Evolutionary conservation across 2,888 invertebrate species (phyloP).

Genomic region (Tiphia femorata): DNA sequence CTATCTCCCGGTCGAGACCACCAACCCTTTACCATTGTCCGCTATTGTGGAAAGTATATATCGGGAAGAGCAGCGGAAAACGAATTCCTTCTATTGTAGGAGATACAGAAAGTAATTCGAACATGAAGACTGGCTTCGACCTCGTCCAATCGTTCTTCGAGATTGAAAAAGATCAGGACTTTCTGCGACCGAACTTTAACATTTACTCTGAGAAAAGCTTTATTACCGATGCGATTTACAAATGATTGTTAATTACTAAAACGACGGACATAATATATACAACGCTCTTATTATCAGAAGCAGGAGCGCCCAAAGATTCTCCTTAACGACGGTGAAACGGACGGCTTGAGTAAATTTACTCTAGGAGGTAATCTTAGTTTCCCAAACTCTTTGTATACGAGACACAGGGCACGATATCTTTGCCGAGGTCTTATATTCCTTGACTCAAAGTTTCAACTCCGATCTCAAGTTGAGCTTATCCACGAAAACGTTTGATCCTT

Average conservation of each 20-base stretch:
- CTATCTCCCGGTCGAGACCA: slow-evolving; percentile 22
- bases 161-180: slow-evolving; percentile 34
- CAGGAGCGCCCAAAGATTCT: too few relatives aligned
- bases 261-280: too few relatives aligned
- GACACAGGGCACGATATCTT: not conserved
- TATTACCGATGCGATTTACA: too few relatives aligned
- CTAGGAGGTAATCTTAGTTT: slow-evolving; percentile 21
- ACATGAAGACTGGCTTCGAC: slow-evolving; percentile 21
- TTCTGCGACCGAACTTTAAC: slow-evolving; percentile 21
- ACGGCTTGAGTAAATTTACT: too few relatives aligned
- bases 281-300: too few relatives aligned
- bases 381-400: not conserved
- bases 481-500: slow-evolving; percentile 45
- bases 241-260: too few relatives aligned
- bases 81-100: slow-evolving; percentile 45
- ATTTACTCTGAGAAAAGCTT: slow-evolving; percentile 12
- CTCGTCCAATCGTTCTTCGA: slow-evolving; percentile 37
- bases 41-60: slow-evolving; percentile 36
- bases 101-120: slow-evolving; percentile 40
- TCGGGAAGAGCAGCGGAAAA: slow-evolving; percentile 31
- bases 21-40: slow-evolving; percentile 39
- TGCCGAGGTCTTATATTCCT: slow-evolving; percentile 25
- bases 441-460: slow-evolving; percentile 30
- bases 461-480: slow-evolving; percentile 34
- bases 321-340: too few relatives aligned